phyloP scores from a whole-genome alignment of 2,113 vertebrate species.

The Corythoichthys intestinalis region DNA sequence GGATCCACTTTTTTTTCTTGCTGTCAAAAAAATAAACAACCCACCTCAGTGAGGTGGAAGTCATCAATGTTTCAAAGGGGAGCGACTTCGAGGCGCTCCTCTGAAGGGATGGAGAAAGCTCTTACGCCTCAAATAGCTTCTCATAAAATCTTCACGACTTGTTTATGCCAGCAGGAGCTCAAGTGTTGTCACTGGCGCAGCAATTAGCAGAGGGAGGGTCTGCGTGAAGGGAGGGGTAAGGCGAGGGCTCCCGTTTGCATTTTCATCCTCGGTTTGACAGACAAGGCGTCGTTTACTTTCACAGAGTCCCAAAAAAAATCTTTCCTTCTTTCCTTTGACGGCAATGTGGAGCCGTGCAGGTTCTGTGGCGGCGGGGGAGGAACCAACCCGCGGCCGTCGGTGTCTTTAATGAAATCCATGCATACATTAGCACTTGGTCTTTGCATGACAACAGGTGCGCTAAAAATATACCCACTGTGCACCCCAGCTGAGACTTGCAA shows the following conservation, averaged over 20 bases:
- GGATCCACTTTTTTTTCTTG: neutral
- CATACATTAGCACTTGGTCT: slow-evolving; percentile 29
- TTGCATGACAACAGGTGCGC: slow-evolving; percentile 44
- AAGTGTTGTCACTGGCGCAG: slow-evolving; percentile 27
- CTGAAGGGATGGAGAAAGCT: slow-evolving; percentile 43
- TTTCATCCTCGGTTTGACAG: neutral
- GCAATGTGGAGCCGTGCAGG: neutral
- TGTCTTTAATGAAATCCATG: slow-evolving; percentile 27
- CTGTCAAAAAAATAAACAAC: neutral
- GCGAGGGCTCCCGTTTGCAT: neutral
- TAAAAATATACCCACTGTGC: slow-evolving; percentile 50
- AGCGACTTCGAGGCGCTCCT: slow-evolving; percentile 29
- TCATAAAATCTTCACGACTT: slow-evolving; percentile 61
- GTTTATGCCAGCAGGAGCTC: slow-evolving; percentile 53
- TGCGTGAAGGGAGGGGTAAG: slow-evolving; percentile 2
- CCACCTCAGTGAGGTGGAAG: slow-evolving; percentile 43
- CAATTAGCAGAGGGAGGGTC: slow-evolving; percentile 28
- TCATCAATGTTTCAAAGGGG: slow-evolving; percentile 64
- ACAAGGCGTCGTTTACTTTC: neutral
- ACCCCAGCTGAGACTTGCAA: neutral
- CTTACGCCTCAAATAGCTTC: slow-evolving; percentile 54
- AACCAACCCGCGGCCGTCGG: slow-evolving; percentile 1
- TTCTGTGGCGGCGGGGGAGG: slow-evolving; percentile 16
- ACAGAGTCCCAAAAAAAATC: neutral
- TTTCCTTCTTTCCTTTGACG: neutral